These are phyloP conservation scores for Pelagia noctiluca DNA, from an alignment of 30 jellyfish, hydroid and myxozoan genomes.

Conservation along the genomic window DNA sequence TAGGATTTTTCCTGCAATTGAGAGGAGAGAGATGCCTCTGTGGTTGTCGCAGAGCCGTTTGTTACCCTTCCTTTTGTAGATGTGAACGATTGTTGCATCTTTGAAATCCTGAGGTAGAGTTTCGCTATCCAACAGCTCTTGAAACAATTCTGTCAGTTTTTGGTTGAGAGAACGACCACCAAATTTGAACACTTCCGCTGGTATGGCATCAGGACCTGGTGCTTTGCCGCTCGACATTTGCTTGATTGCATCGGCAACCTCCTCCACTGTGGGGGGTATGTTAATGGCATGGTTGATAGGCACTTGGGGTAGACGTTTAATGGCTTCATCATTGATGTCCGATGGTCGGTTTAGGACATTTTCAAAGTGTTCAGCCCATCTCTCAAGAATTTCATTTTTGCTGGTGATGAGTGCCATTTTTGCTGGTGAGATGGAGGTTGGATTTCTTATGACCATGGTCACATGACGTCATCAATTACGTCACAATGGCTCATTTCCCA, in stretches of 20 bases:
- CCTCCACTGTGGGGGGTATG: not conserved
- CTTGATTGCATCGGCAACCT: conserved; percentile 12
- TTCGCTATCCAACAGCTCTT: conserved; percentile 16
- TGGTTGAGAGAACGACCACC: not conserved
- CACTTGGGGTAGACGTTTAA: conserved; percentile 48
- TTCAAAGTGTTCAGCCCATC: conserved; percentile 75
- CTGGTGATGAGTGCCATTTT: conserved; percentile 65
- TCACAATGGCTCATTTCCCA: no score
- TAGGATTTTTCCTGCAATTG: conserved; percentile 41
- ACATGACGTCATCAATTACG: no score
- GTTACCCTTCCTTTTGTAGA: conserved; percentile 34
- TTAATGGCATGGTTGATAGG: not conserved
- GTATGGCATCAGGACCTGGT: conserved; percentile 50
- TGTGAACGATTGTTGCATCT: conserved; percentile 12
- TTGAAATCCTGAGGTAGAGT: conserved; percentile 23
- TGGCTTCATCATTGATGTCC: conserved; percentile 37
- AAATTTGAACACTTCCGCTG: conserved; percentile 37
- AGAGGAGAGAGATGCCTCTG: conserved; percentile 64
- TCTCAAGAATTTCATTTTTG: conserved; percentile 4
- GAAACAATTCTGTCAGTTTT: conserved; percentile 1
- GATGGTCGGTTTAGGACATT: conserved; percentile 51
- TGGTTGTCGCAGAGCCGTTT: conserved; percentile 31
- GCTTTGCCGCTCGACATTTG: conserved; percentile 29
- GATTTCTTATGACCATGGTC: no score
- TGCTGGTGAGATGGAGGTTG: no score